phyloP scores from a whole-genome alignment of 37 sponge, comb jelly and placozoan species.

The Haliclona indistincta region DNA sequence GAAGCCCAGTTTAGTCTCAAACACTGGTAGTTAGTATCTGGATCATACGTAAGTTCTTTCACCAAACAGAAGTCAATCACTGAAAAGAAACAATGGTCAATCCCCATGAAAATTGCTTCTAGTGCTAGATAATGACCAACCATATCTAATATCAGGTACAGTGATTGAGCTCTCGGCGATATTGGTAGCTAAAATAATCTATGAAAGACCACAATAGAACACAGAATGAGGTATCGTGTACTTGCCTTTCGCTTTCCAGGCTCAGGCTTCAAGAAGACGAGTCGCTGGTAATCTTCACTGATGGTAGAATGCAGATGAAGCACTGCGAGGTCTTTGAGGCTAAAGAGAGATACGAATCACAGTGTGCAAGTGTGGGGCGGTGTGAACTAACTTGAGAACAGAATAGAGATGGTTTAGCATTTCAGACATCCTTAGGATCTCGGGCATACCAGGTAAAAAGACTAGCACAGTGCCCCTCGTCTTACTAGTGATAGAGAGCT shows the following conservation, averaged over 20 bases:
- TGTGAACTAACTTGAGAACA: neutral
- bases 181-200: constrained; percentile 97
- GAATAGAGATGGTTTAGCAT: constrained; percentile 14
- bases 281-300: constrained; percentile 67
- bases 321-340: constrained; percentile 50
- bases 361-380: neutral
- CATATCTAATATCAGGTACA: constrained; percentile 95
- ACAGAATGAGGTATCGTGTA: neutral
- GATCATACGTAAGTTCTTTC: constrained; percentile 89
- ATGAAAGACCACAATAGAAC: neutral
- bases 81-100: constrained; percentile 7
- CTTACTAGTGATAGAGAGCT: neutral
- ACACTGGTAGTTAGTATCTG: constrained; percentile 72
- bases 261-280: constrained; percentile 71
- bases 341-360: neutral
- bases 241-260: constrained; percentile 73
- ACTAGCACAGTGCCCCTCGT: constrained; percentile 86
- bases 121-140: no score
- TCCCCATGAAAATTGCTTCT: neutral
- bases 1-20: constrained; percentile 83
- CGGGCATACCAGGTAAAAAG: constrained; percentile 93
- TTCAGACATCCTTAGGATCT: constrained; percentile 66
- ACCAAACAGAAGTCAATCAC: constrained; percentile 96
- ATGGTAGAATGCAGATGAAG: constrained; percentile 86
- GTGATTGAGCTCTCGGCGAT: constrained; percentile 98